These are phyloP conservation scores for Leptinotarsa juncta DNA, from an alignment of 2,888 invertebrate species.

Conservation along the genomic window DNA sequence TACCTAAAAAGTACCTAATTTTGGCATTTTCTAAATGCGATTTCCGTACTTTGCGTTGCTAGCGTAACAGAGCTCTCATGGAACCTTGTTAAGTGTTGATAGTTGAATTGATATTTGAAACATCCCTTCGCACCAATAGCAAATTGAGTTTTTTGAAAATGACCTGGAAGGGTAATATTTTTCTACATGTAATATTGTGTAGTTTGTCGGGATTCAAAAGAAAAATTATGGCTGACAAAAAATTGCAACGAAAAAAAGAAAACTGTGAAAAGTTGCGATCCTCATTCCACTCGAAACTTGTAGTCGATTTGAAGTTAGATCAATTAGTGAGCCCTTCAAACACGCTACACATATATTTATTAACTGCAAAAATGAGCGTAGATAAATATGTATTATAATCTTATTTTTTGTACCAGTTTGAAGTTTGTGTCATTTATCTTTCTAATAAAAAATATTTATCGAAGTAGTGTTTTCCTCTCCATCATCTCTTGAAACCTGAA, in stretches of 20 bases:
- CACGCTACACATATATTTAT: constrained; percentile 20
- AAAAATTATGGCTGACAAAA: neutral
- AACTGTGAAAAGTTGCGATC: neutral
- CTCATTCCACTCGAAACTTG: neutral
- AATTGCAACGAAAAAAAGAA: neutral
- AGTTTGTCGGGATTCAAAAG: too few relatives aligned
- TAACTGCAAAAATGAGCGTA: constrained; percentile 15
- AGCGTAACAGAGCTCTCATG: too few relatives aligned
- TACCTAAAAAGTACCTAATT: too few relatives aligned
- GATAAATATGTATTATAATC: constrained; percentile 22
- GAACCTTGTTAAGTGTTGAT: too few relatives aligned
- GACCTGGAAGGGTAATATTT: too few relatives aligned
- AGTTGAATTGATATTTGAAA: too few relatives aligned
- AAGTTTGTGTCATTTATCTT: constrained; percentile 17
- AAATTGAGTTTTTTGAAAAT: too few relatives aligned
- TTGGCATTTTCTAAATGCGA: too few relatives aligned
- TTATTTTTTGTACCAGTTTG: constrained; percentile 27
- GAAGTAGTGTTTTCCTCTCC: neutral
- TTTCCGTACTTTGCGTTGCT: too few relatives aligned
- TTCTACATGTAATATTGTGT: too few relatives aligned
- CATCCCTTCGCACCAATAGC: too few relatives aligned
- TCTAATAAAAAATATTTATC: constrained; percentile 12
- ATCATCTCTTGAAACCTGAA: neutral
- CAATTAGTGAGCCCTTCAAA: constrained; percentile 9
- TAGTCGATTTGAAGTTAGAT: neutral